A percentile compares a stretch with the other conserved stretches of the same genome.
Conservation (phyloP, 2,113 vertebrate species). For the Poeciliopsis turrubarensis region DNA sequence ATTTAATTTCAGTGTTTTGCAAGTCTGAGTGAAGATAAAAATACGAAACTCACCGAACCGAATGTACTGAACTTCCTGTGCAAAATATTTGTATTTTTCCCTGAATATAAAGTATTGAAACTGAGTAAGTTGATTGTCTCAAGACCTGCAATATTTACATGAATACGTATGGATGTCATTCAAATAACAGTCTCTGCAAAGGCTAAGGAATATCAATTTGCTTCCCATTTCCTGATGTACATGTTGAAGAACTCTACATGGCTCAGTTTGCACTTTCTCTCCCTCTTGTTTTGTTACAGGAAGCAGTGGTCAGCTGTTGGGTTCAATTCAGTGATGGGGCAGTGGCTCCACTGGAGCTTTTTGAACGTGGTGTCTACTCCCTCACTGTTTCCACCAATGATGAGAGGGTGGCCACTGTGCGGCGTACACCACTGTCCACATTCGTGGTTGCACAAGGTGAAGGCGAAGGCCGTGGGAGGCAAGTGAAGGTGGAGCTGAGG, state of each 20-base stretch:
- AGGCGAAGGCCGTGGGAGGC: constrained; percentile 82
- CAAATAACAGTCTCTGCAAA: not conserved
- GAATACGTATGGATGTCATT: not conserved
- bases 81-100: not conserved
- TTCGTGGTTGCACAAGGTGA: constrained; percentile 82
- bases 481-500: constrained; percentile 88
- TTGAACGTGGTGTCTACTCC: constrained; percentile 86
- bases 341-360: constrained; percentile 86
- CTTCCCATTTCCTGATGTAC: constrained; percentile 15
- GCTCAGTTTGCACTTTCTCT: not conserved
- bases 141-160: not conserved
- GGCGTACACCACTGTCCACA: constrained; percentile 79
- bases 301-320: constrained; percentile 91
- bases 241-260: constrained; percentile 10
- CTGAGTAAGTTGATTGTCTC: not conserved
- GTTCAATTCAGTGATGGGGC: constrained; percentile 93
- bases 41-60: not conserved
- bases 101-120: not conserved
- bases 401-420: constrained; percentile 86
- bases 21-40: not conserved
- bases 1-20: not conserved
- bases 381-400: constrained; percentile 86
- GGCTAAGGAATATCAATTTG: constrained; percentile 31
- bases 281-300: constrained; percentile 71
- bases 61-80: too few species aligned